Base-by-base conservation (phyloP, 2,797 vertebrate genomes). In the Schizopygopsis pylzovi region DNA sequence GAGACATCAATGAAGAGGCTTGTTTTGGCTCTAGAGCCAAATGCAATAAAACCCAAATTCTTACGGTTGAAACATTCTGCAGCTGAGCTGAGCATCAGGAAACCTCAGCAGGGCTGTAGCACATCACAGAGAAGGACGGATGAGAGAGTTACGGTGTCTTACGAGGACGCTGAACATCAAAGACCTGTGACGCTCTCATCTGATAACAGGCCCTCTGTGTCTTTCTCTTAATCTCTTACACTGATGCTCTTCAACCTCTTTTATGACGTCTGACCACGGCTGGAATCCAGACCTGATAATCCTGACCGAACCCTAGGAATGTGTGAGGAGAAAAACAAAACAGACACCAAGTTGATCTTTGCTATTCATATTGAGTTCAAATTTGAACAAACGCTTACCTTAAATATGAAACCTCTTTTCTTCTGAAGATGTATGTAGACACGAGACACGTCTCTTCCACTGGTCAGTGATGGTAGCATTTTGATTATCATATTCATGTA, bases 241-340 rank as follows among this genome's bases (percentile, higher is more conserved):
- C 86, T 89, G 89, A 88, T 90, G 91, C 83, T 91, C 90, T 86
- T 81, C 86, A 91, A 92, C 88, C 88, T 81, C 87, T 89, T 94
- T 95, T 95, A 96, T 95, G 93, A 91, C 67, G 84, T 82, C 91
- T 89, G 89, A 90, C 89, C 87, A 86, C 86, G 92, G 85, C 91
- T 93, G 94, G 93, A 93, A 95, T 95, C 95, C 90, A 90, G 90
- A 90, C 89, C 86, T 92, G 93, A 94, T 94, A 93, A 91, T 92
- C 91, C 91, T 89, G 89, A 90, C 45, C 87, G 90, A 92, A 92
- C 92, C 90, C 91, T 86, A 84, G 87, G 90, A 78, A 80, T 79
- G 28, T 87, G 90, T 81, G 75, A 67, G 82, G 72, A 92, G 89
- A 90, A 91, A 91, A 84, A 85, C 89, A 88, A 92, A 91, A 92